Conservation (phyloP, 1,140 invertebrate species). For the Caenorhabditis briggsae region DNA sequence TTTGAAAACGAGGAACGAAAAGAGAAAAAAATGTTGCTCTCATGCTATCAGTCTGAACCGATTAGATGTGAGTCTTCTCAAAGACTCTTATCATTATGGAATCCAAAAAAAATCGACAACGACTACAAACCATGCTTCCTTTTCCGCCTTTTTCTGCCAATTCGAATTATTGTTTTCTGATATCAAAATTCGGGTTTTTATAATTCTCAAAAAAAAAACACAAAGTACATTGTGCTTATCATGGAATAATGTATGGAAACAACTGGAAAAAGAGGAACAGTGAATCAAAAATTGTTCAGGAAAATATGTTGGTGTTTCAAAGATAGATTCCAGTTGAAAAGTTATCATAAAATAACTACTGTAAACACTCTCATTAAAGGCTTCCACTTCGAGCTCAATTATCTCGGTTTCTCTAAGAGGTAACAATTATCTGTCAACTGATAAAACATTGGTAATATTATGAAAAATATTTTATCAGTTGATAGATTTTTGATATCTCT, state of each 20-base stretch:
- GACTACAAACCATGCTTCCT: conserved; percentile 28
- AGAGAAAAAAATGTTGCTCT: neutral
- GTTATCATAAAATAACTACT: no score
- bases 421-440: no score
- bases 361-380: no score
- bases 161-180: neutral
- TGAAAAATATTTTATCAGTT: no score
- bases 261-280: neutral
- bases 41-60: neutral
- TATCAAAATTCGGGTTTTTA: no score
- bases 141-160: neutral
- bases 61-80: neutral
- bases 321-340: no score
- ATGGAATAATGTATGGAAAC: neutral
- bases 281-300: neutral
- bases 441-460: no score
- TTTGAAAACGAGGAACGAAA: neutral
- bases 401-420: no score
- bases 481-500: no score
- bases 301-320: no score
- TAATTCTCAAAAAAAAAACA: neutral
- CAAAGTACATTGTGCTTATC: conserved; percentile 1
- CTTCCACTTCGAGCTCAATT: no score
- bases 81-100: neutral
- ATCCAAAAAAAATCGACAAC: neutral